Evolutionary conservation across 1,140 invertebrate species (phyloP), one percentile per base, ranked within the genome.

Genomic region (Drosophila rufa): DNA sequence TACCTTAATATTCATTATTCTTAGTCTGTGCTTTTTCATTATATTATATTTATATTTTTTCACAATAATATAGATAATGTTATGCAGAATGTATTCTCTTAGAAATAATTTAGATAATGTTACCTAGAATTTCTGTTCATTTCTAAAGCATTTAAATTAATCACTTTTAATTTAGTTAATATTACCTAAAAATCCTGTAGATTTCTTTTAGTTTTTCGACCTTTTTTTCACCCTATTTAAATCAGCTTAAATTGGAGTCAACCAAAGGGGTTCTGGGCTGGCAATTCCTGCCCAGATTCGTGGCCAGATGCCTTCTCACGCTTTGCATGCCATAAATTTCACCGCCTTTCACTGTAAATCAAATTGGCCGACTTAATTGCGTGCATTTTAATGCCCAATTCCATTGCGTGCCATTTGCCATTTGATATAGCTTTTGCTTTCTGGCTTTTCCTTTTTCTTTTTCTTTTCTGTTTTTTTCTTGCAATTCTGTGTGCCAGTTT

Each of bases 271-370:
- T 56, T 76, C 47, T 55, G n/a, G 25, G 48, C 19, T 51, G 40
- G 38, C 46, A 38, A 46, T 55, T 64, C 36, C 59, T 64, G 57
- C 30, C 25, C 27, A 12, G 4, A 36, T 19, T 55, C 33, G 33
- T n/a, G 27, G 9, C 46, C 22, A 46, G 38, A 17, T 27, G 40
- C 42, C 59, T 82, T 86, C 83, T 87, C 76, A 89, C 80, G 84
- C 84, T 87, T 77, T 82, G 71, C 80, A 86, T 87, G 75, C 82
- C 76, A 80, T 89, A 83, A 87, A 87, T 86, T 86, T 86, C 83
- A 86, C 83, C 82, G 80, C 83, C 83, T 86, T 86, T 86, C 83
- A 86, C 83, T 86, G 75, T 80, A 86, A 83, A 87, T 86, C 82
- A 86, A 55, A 87, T 87, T 87, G 80, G 67, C 43, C 76, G 51